Evolutionary conservation across 2,797 vertebrate genomes (phyloP).

Genomic region (Urocyon cinereoargenteus): DNA sequence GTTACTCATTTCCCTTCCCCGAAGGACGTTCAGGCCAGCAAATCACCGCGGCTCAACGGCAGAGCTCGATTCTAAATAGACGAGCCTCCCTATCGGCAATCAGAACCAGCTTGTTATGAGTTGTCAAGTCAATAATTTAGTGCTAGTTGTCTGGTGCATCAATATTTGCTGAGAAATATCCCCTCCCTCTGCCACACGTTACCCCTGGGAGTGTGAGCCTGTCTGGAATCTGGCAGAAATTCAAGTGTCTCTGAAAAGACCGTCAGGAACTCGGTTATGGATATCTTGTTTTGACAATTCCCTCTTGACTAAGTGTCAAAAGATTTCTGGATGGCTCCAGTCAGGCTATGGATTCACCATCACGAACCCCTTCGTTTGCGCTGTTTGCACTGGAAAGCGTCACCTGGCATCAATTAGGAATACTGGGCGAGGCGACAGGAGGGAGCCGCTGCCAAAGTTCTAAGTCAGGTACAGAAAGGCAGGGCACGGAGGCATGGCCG

Average conservation of each 20-base stretch:
- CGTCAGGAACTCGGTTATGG: constrained; percentile 82
- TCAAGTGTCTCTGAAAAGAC: constrained; percentile 83
- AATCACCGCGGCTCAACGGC: background rate
- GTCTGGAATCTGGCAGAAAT: constrained; percentile 81
- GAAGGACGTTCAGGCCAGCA: background rate
- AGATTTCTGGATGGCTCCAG: constrained; percentile 76
- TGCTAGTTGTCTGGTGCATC: constrained; percentile 76
- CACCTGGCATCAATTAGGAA: constrained; percentile 66
- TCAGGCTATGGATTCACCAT: constrained; percentile 69
- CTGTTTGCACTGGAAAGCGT: background rate
- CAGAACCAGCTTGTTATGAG: constrained; percentile 49
- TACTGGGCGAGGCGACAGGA: background rate
- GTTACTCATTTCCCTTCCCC: constrained; percentile 27
- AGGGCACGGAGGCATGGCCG: background rate
- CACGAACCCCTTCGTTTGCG: background rate
- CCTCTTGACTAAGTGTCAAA: constrained; percentile 79
- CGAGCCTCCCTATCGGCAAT: constrained; percentile 67
- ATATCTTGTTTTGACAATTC: constrained; percentile 85
- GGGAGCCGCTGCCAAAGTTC: background rate
- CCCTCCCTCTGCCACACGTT: constrained; percentile 56
- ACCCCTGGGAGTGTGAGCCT: constrained; percentile 74
- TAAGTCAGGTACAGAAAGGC: background rate
- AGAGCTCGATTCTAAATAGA: background rate
- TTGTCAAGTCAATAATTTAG: constrained; percentile 77
- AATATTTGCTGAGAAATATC: constrained; percentile 79